phyloP scores from a whole-genome alignment of 2,888 invertebrate genomes.

The Leucoptera coffeella region DNA sequence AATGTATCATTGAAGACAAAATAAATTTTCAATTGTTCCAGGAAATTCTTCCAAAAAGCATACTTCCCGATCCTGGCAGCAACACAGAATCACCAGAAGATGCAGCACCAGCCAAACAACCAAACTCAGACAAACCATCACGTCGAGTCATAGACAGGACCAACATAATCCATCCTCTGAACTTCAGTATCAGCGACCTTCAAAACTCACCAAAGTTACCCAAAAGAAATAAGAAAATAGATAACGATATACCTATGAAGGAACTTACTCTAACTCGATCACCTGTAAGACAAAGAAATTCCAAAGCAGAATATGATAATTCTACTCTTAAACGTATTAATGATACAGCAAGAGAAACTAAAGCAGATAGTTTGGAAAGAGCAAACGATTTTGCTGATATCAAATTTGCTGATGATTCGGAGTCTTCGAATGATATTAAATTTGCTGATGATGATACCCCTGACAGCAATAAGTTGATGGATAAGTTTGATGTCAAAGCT shows the following conservation, averaged over 20 bases:
- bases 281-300: slow-evolving; percentile 19
- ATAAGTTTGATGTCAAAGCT: slow-evolving; percentile 30
- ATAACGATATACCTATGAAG: slow-evolving; percentile 31
- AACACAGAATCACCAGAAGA: slow-evolving; percentile 63
- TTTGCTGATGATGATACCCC: slow-evolving; percentile 38
- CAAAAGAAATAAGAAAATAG: slow-evolving; percentile 25
- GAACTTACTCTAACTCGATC: slow-evolving; percentile 30
- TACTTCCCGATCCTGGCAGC: slow-evolving; percentile 55
- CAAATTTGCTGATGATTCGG: slow-evolving; percentile 66
- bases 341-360: slow-evolving; percentile 59
- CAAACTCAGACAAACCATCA: slow-evolving; percentile 31
- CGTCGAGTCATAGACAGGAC: slow-evolving; percentile 27
- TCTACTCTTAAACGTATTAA: slow-evolving; percentile 58
- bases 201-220: slow-evolving; percentile 30
- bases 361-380: slow-evolving; percentile 43
- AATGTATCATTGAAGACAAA: too few species aligned
- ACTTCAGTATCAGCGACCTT: slow-evolving; percentile 42
- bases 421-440: slow-evolving; percentile 43
- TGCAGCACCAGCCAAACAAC: slow-evolving; percentile 58
- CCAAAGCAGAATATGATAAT: slow-evolving; percentile 17
- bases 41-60: slow-evolving; percentile 46
- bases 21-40: too few species aligned
- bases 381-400: slow-evolving; percentile 58
- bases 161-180: slow-evolving; percentile 41
- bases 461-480: slow-evolving; percentile 34